A percentile compares a stretch with the other conserved stretches of the same genome.
Conservation (phyloP, 2,113 vertebrate species). For the Tachysurus vachellii region DNA sequence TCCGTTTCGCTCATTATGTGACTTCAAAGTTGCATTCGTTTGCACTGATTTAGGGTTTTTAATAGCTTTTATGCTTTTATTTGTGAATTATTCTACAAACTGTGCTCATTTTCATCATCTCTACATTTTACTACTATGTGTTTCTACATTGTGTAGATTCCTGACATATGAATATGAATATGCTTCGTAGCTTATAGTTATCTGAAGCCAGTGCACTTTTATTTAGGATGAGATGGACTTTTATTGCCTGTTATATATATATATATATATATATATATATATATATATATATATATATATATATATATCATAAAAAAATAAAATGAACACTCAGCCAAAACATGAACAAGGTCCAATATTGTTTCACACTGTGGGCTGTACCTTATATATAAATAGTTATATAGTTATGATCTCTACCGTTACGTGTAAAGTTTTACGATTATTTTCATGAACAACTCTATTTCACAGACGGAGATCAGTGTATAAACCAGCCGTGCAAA, state of each 20-base stretch:
- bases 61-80: neutral
- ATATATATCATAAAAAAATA: no score
- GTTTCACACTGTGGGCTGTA: no score
- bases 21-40: neutral
- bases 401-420: neutral
- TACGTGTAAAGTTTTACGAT: neutral
- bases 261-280: neutral
- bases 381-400: no score
- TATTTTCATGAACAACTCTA: neutral
- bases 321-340: no score
- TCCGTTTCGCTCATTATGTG: neutral
- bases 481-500: constrained; percentile 70
- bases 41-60: neutral
- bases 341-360: no score
- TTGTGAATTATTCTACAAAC: neutral
- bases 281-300: no score
- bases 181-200: no score
- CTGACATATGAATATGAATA: neutral
- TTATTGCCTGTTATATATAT: neutral
- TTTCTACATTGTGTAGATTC: neutral
- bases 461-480: constrained; percentile 76
- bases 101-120: neutral
- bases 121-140: neutral
- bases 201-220: no score
- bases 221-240: neutral